These are phyloP conservation scores for Hapalemur alaotrensis DNA, from an alignment of 2,797 vertebrate species.

Conservation along the genomic window DNA sequence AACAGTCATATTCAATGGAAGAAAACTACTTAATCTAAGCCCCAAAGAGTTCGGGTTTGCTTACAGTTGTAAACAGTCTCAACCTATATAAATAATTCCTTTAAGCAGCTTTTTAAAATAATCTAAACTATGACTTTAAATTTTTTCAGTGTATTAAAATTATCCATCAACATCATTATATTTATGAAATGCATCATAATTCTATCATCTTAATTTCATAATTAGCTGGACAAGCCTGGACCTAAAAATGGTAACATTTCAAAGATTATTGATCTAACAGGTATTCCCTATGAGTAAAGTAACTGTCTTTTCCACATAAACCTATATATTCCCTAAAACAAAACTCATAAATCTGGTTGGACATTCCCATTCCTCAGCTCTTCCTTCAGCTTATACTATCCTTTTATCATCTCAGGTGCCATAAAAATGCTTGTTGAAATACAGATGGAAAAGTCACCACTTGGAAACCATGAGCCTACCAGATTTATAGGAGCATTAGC, in stretches of 20 bases:
- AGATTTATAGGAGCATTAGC: conserved; percentile 43
- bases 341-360: not conserved
- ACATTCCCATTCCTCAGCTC: conserved; percentile 8
- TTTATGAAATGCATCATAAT: not conserved
- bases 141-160: not conserved
- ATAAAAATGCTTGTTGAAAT: conserved; percentile 63
- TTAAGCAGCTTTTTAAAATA: conserved; percentile 34
- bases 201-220: not conserved
- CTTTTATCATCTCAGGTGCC: not conserved
- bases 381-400: not conserved
- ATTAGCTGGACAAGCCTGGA: conserved; percentile 8
- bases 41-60: conserved; percentile 31
- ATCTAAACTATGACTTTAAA: not conserved
- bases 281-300: not conserved
- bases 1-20: conserved; percentile 18
- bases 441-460: conserved; percentile 54
- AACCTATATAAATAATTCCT: not conserved
- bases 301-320: conserved; percentile 42
- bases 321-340: not conserved
- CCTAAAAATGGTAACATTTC: not conserved
- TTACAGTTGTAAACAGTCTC: not conserved
- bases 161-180: not conserved
- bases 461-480: not conserved
- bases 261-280: conserved; percentile 37
- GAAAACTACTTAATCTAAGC: conserved; percentile 1